A percentile compares a stretch with the other conserved stretches of the same genome.
phyloP scores from a whole-genome alignment of 2,113 vertebrate species.

The Galeopterus variegatus region DNA sequence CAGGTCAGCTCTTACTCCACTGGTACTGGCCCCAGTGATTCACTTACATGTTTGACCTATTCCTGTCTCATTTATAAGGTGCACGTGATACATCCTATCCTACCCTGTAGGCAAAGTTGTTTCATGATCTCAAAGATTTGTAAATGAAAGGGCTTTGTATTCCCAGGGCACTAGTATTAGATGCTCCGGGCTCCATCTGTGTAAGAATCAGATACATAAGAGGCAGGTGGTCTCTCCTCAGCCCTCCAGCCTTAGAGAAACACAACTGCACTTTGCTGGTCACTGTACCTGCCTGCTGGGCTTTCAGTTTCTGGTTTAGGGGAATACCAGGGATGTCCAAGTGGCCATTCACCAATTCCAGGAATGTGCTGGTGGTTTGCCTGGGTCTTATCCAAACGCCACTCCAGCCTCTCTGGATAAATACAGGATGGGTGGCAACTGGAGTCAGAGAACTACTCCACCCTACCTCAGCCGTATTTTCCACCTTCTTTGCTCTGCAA shows the following conservation, averaged over 20 bases:
- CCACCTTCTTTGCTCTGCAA: constrained; percentile 1
- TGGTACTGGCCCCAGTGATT: neutral
- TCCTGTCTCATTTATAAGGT: neutral
- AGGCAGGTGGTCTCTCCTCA: neutral
- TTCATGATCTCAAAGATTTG: neutral
- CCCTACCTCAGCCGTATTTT: constrained; percentile 35
- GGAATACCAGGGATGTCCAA: neutral
- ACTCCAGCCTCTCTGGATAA: constrained; percentile 64
- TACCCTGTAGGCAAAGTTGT: neutral
- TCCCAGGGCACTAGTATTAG: neutral
- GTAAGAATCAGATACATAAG: neutral
- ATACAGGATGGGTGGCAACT: constrained; percentile 75
- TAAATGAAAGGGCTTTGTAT: constrained; percentile 12
- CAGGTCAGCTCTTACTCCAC: neutral
- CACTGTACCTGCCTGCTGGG: neutral
- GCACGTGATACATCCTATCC: neutral
- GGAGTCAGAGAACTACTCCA: constrained; percentile 28
- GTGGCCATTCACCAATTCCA: constrained; percentile 24
- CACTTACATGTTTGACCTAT: neutral
- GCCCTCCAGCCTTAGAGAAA: neutral
- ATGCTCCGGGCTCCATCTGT: neutral
- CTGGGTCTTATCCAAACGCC: constrained; percentile 72
- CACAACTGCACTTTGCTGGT: neutral
- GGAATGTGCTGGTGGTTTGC: constrained; percentile 73
- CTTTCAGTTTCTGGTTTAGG: neutral